These are phyloP conservation scores for Rhabdomys dilectus DNA, from an alignment of 2,113 vertebrate genomes.

Conservation along the genomic window DNA sequence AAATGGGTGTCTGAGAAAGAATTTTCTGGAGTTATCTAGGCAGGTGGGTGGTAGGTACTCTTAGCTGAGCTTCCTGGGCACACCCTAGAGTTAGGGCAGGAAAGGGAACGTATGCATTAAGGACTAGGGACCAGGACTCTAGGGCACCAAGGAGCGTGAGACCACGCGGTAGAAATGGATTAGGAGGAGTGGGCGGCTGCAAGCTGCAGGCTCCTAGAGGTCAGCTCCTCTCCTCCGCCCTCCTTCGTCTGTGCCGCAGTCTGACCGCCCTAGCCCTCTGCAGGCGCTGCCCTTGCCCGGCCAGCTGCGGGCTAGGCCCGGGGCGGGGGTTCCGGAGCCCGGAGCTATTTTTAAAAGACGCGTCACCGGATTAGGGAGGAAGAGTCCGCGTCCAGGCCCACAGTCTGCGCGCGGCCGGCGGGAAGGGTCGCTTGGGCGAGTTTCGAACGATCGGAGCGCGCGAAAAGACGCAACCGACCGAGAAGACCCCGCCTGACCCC, in stretches of 20 bases:
- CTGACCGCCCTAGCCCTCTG: background rate
- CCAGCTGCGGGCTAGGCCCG: background rate
- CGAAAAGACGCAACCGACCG: slow-evolving; percentile 39
- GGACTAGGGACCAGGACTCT: background rate
- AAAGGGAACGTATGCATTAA: background rate
- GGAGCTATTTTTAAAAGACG: slow-evolving; percentile 67
- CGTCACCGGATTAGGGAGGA: slow-evolving; percentile 18
- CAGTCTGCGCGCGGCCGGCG: slow-evolving; percentile 42
- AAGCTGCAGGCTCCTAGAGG: background rate
- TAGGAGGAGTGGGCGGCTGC: no score
- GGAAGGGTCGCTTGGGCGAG: background rate
- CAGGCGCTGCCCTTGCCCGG: background rate
- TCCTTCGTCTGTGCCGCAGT: no score
- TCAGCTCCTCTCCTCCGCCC: background rate
- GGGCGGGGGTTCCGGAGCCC: background rate
- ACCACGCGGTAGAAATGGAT: background rate
- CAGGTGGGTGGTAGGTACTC: fast-evolving
- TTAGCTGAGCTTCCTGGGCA: background rate
- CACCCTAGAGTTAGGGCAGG: background rate
- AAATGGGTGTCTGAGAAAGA: background rate
- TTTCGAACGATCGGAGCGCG: slow-evolving; percentile 42
- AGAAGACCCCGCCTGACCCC: background rate
- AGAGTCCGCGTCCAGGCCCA: slow-evolving; percentile 12
- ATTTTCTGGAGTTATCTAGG: background rate
- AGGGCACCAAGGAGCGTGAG: background rate